These are phyloP conservation scores for Charadrius vociferus DNA, from an alignment of 2,113 vertebrate species.

Conservation along the genomic window DNA sequence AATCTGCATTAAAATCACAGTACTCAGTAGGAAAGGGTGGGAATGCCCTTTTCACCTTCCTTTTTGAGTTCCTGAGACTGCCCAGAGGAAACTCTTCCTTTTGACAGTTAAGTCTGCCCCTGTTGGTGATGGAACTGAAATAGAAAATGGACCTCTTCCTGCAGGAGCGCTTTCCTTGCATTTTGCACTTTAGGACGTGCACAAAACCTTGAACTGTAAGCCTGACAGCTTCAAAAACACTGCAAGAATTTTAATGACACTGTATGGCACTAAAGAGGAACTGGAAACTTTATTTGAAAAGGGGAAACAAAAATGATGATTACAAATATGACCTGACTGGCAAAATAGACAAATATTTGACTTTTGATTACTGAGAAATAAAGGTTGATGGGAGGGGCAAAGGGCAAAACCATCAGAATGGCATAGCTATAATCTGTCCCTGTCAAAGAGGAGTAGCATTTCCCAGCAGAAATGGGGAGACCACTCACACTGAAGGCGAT, in stretches of 20 bases:
- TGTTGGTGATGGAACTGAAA: neutral
- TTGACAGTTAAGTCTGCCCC: neutral
- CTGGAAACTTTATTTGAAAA: slow-evolving; percentile 2
- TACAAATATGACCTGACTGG: neutral
- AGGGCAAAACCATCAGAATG: neutral
- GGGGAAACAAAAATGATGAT: neutral
- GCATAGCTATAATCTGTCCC: neutral
- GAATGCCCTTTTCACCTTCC: slow-evolving; percentile 44
- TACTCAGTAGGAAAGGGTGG: neutral
- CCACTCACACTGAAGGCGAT: neutral
- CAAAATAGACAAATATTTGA: neutral
- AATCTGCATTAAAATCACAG: neutral
- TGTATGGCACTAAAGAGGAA: neutral
- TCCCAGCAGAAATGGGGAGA: neutral
- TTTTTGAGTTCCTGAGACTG: neutral
- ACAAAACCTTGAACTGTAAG: slow-evolving; percentile 15
- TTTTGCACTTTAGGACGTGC: neutral
- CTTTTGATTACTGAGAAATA: neutral
- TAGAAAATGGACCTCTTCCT: slow-evolving; percentile 35
- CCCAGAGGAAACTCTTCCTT: neutral
- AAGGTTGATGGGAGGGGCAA: neutral
- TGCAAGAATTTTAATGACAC: neutral
- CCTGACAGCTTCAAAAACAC: neutral
- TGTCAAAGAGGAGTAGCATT: neutral
- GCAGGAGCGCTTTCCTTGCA: neutral